Base-by-base conservation (phyloP, 2,113 vertebrate genomes). In the Oryzias woworae region DNA sequence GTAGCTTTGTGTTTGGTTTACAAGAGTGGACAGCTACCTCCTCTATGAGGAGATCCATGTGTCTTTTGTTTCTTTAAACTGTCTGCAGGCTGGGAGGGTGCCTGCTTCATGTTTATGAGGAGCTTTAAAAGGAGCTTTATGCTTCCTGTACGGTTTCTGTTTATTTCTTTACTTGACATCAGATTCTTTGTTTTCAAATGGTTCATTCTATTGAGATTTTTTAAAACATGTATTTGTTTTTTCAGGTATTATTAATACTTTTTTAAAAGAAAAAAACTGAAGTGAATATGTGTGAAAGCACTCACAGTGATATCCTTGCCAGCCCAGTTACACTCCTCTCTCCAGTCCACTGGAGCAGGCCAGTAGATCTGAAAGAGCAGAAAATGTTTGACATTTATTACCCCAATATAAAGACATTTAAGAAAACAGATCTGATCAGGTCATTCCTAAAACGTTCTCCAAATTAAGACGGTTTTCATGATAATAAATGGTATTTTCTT, bases 291-390 rank as follows among this genome's bases (percentile, higher is more conserved):
- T 31, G 16, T 49, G 16, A 41, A 7, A 13, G 42, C 14, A 84
- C 96, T 96, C 90, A 99, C 97, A 0, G 94, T 94, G 78, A 98
- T 97, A 70, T 99, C 96, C 80, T 99, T 99, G 62, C 96, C 97
- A 0, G 97, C 97, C 96, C 96, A 98, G 91, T 98, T 98, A 74
- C 97, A 99, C 80, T 98, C 96, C 78, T 99, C 97, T 62, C 96
- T 94, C 96, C 96, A 98, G 63, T 99, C 96, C 51, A 98, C 96
- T 0, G 93, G 96, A 0, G 97, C 96, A 0, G 95, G 95, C 97
- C 97, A 99, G 81, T 95, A 94, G 86, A 99, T 95, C 97, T 99
- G 84, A 0, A 24, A 84, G 56, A 80, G 49, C 43, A 71, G 20
- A 22, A 15, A 70, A 36, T 3, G 8, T 36, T 36, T 12, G 10